Base-by-base conservation (phyloP, 2,797 vertebrate genomes). In the Ataeniobius toweri region DNA sequence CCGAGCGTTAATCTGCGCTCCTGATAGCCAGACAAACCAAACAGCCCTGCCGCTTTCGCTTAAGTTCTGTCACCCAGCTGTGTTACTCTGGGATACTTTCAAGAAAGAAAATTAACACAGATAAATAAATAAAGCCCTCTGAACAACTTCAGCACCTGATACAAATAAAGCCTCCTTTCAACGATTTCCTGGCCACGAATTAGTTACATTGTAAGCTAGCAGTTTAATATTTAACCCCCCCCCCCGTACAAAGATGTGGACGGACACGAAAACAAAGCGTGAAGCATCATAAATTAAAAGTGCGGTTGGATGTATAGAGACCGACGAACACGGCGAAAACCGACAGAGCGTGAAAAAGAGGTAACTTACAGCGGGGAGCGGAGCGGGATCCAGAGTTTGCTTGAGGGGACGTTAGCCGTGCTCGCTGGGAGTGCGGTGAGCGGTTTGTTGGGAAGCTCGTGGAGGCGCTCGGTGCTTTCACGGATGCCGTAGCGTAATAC, bases 401-500 rank as follows among this genome's bases (percentile, higher is more conserved):
- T 61, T 18, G 58, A 75, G 2, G 73, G 22, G n/a, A 41, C 1
- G 78, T n/a, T 20, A 1, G 65, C 51, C 39, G 79, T 46, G 61
- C 20, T 26, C 28, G 59, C 31, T 31, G 68, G 44, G 31, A 24
- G 44, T 3, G 77, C 48, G 55, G 61, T 20, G 72, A 67, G 28
- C 8, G 53, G 44, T 67, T 3, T 70, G 76, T 78, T 86, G 22
- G 80, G 75, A 81, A 83, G 75, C 28, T 82, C 85, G 80, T 80
- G 83, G 69, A 85, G 58, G 73, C 72, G 83, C 77, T 86, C 83
- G 73, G 80, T 20, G 86, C 69, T 88, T 91, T 88, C 84, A 85
- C 83, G 73, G 81, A 81, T 76, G 74, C 81, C 48, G 10, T 88
- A 90, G 94, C 94, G 93, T 94, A 95, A 92, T 73, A 18, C 71